Base-by-base conservation (phyloP, 2,113 vertebrate species). In the Macquaria australasica region DNA sequence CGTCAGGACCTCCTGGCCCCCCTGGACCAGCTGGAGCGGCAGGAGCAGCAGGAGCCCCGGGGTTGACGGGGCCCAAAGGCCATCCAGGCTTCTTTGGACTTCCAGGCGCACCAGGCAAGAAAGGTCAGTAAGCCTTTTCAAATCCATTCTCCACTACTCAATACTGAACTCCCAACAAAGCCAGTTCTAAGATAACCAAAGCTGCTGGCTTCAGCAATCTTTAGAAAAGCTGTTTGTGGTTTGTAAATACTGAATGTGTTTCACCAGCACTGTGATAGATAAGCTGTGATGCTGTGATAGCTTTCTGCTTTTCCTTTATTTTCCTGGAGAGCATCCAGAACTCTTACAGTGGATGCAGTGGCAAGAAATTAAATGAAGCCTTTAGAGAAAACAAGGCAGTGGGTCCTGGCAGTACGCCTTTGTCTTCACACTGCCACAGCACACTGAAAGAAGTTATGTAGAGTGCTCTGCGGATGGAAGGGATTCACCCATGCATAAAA, bases 21-120 rank as follows among this genome's bases (percentile, higher is more conserved):
- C 66, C 92, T 1, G 96, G 96, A 83, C 80, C 92, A 66, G 81
- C 93, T 50, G 96, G 96, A 39, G 45, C 12, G 0, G 28, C 87
- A 23, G 96, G 96, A 72, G 59, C 81, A 53, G 81, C 77, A 0
- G 96, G 96, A 50, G 16, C 88, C 25, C 89, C 81, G 5, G 96
- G 96, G 9, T 58, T 69, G 1, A 66, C 71, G 4, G 96, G 96
- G 9, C 53, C 68, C 59, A 95, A 96, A 91, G 96, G 96, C 2
- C 95, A 73, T 63, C 93, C 93, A 31, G 96, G 96, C 10, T 96
- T 88, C 86, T 95, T 92, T 79, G 96, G 96, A 45, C 90, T 95
- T 76, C 96, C 96, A 23, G 96, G 96, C 10, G 58, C 74, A 76
- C 94, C 93, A 34, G 96, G 96, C 31, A 89, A 91, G 14, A 96